phyloP scores from a whole-genome alignment of 2,113 vertebrate species.

The Electrona antarctica region DNA sequence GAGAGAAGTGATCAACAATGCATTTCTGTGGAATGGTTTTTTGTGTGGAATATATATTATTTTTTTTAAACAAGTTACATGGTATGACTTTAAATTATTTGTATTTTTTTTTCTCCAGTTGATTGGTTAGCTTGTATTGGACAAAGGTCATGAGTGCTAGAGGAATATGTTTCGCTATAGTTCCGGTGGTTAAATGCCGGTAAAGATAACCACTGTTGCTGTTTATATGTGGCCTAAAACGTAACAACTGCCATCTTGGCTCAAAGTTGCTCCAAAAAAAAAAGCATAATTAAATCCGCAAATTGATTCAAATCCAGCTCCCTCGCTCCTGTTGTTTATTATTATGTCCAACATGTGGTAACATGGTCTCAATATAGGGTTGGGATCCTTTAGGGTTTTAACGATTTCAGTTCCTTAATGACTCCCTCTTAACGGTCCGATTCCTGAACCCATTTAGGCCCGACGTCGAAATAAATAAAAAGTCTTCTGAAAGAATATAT shows the following conservation, averaged over 20 bases:
- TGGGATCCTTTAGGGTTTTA: too few relatives aligned
- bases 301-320: background rate
- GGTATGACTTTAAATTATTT: background rate
- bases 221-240: constrained; percentile 33
- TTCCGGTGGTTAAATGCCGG: background rate
- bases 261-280: background rate
- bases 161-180: constrained; percentile 16
- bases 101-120: constrained; percentile 26
- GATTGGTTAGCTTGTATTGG: constrained; percentile 15
- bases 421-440: too few relatives aligned
- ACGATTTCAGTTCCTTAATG: too few relatives aligned
- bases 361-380: too few relatives aligned
- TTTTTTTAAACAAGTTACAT: too few relatives aligned
- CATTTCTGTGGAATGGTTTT: too few relatives aligned
- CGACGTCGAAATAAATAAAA: too few relatives aligned
- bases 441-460: too few relatives aligned
- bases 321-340: background rate
- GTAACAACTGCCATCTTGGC: constrained; percentile 12
- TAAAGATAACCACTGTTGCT: constrained; percentile 38
- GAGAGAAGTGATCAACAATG: too few relatives aligned
- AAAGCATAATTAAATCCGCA: constrained; percentile 18
- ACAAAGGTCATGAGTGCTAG: constrained; percentile 14
- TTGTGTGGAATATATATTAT: too few relatives aligned
- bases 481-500: too few relatives aligned
- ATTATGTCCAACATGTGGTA: too few relatives aligned